A percentile compares a stretch with the other conserved stretches of the same genome.
phyloP scores from a whole-genome alignment of 1,140 invertebrate species.

The Platorchestia sp. region DNA sequence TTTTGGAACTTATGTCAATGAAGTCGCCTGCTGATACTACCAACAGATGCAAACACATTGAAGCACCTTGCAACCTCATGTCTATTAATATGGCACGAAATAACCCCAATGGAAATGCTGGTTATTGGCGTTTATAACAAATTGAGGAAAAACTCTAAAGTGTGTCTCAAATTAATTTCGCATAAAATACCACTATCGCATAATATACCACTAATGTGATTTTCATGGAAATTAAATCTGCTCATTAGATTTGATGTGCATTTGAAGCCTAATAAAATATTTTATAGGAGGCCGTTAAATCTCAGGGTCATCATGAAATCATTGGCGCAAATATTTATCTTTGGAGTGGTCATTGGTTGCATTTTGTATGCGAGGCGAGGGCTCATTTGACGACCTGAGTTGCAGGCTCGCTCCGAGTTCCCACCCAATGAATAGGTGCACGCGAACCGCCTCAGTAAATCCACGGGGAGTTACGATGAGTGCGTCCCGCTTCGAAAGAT shows the following conservation, averaged over 20 bases:
- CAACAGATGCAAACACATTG: not conserved
- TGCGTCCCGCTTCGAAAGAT: not conserved
- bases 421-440: not conserved
- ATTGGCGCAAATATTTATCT: not conserved
- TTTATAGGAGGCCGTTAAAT: not conserved
- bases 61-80: not conserved
- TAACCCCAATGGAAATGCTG: not conserved
- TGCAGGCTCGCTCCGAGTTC: not conserved
- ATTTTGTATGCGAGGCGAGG: not conserved
- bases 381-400: not conserved
- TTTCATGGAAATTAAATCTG: not conserved
- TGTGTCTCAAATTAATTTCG: not conserved
- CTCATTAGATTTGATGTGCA: not conserved
- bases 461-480: not conserved
- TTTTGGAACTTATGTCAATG: not conserved
- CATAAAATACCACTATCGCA: not conserved
- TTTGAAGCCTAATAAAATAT: not conserved
- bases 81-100: not conserved
- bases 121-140: not conserved
- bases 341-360: not conserved
- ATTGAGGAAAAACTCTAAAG: not conserved
- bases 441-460: not conserved
- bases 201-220: not conserved
- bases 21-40: not conserved
- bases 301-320: not conserved